A percentile compares a stretch with the other conserved stretches of the same genome.
These are phyloP conservation scores for Poecilia gillii DNA, from an alignment of 2,797 vertebrate species.

Conservation along the genomic window DNA sequence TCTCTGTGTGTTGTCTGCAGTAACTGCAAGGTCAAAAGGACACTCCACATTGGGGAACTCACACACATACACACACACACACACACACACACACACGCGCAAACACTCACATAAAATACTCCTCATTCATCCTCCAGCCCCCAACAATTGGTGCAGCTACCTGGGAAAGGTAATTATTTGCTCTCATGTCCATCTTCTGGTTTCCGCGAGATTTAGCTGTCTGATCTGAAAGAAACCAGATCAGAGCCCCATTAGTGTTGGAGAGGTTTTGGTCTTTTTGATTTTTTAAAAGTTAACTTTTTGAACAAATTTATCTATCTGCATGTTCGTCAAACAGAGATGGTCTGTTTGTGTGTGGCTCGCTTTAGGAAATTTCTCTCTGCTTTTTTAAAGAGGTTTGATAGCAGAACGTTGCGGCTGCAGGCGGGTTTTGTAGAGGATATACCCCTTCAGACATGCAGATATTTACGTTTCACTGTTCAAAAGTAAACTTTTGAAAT, in stretches of 20 bases:
- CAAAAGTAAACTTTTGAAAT: neutral
- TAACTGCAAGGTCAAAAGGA: conserved; percentile 75
- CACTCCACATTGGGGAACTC: conserved; percentile 49
- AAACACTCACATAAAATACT: conserved; percentile 51
- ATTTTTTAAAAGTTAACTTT: neutral
- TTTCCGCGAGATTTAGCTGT: conserved; percentile 59
- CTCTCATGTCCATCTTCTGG: conserved; percentile 70
- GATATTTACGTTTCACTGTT: neutral
- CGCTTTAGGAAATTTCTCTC: neutral
- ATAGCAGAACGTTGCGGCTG: neutral
- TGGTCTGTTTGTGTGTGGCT: neutral
- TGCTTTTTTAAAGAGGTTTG: neutral
- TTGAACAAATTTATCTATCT: neutral
- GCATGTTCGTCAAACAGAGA: neutral
- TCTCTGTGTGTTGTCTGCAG: conserved; percentile 71
- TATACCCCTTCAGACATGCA: neutral
- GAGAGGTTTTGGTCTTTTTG: neutral
- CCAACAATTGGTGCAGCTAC: conserved; percentile 68
- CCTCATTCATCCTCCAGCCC: conserved; percentile 69
- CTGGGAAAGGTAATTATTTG: conserved; percentile 83
- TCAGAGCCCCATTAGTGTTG: neutral
- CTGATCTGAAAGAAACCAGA: conserved; percentile 49
- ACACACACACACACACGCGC: conserved; percentile 9
- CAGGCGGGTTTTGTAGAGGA: no score
- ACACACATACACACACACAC: conserved; percentile 12